Percentiles rank a stretch among this genome's conserved stretches.
Evolutionary conservation across 2,888 invertebrate species (phyloP).

Genomic region (Notodonta ziczac): DNA sequence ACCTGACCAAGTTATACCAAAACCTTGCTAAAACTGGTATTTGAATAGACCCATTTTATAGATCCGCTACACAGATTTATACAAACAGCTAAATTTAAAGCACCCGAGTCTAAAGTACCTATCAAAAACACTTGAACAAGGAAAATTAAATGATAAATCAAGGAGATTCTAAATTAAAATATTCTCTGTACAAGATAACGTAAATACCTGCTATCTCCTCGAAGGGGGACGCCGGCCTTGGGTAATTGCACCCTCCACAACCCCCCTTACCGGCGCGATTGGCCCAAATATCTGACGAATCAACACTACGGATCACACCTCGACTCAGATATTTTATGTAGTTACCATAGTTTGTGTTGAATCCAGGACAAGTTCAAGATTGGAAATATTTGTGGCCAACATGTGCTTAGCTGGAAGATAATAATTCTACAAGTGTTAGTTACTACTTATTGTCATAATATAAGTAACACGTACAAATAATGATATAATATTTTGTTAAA

Average conservation of each 20-base stretch:
- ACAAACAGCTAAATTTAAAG: conserved; percentile 14
- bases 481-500: too few species aligned
- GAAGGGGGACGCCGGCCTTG: conserved; percentile 20
- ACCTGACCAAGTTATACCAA: too few species aligned
- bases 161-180: conserved; percentile 35
- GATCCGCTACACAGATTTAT: conserved; percentile 17
- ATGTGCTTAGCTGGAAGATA: too few species aligned
- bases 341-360: conserved; percentile 20
- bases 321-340: conserved; percentile 33
- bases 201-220: conserved; percentile 27
- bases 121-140: conserved; percentile 16
- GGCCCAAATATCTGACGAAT: conserved; percentile 47
- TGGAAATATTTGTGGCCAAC: too few species aligned
- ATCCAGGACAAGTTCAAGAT: not conserved
- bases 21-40: not conserved
- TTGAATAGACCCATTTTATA: not conserved
- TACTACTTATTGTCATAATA: too few species aligned
- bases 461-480: too few species aligned
- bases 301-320: conserved; percentile 48
- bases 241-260: conserved; percentile 38
- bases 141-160: conserved; percentile 35
- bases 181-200: conserved; percentile 31
- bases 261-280: conserved; percentile 31
- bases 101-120: conserved; percentile 1
- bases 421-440: too few species aligned